A percentile compares a stretch with the other conserved stretches of the same genome.
These are phyloP conservation scores for Venustaconcha ellipsiformis DNA, from an alignment of 1,140 invertebrate species.

Conservation along the genomic window DNA sequence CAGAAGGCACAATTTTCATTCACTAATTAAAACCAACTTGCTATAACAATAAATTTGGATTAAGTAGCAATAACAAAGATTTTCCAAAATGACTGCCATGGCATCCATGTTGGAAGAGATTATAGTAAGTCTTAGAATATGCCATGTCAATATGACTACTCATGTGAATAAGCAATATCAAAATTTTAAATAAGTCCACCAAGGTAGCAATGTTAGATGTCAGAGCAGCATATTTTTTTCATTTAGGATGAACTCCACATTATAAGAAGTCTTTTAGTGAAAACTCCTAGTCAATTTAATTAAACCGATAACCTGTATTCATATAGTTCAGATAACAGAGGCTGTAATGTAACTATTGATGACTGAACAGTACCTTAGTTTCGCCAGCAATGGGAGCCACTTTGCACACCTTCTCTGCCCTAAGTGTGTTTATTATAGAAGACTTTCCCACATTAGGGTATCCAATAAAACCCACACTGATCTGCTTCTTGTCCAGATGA, in stretches of 20 bases:
- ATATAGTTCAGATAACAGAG: neutral
- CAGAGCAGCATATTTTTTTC: neutral
- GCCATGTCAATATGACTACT: too few relatives aligned
- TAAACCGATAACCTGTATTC: neutral
- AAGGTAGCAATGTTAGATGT: neutral
- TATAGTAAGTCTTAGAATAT: too few relatives aligned
- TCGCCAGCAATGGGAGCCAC: conserved; percentile 99
- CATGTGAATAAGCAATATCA: too few relatives aligned
- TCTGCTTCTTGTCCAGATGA: conserved; percentile 96
- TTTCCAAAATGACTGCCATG: too few relatives aligned
- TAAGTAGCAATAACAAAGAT: too few relatives aligned
- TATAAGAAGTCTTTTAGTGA: too few relatives aligned
- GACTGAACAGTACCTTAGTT: conserved; percentile 79
- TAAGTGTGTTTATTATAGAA: conserved; percentile 96
- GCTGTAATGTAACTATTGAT: neutral
- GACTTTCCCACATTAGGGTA: conserved; percentile 99
- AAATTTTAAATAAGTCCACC: too few relatives aligned
- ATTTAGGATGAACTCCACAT: too few relatives aligned
- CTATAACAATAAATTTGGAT: too few relatives aligned
- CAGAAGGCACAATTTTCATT: too few relatives aligned
- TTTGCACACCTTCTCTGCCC: conserved; percentile 81
- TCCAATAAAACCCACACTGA: conserved; percentile 98
- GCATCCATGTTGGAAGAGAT: too few relatives aligned
- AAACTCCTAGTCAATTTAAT: neutral
- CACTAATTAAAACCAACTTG: too few relatives aligned